Evolutionary conservation across 2,888 invertebrate species (phyloP), one percentile per base, ranked within the genome.

Genomic region (Elaeidobius kamerunicus): DNA sequence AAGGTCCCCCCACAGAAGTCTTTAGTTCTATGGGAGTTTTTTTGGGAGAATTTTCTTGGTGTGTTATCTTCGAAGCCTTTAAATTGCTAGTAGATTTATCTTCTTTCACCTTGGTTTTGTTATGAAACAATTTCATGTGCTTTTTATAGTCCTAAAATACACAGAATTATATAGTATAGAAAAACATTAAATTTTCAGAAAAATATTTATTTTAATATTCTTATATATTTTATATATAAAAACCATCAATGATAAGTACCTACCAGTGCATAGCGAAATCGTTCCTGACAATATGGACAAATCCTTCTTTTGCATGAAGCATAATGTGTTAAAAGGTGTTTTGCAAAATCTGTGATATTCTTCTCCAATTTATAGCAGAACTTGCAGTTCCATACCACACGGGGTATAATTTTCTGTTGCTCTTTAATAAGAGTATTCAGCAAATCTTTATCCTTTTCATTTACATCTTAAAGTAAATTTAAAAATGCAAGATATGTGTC

Each of bases 261-360:
- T 45, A 47, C 56, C 43, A 18, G 15, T 18, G 16, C 35, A 40
- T 54, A 54, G 12, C 55, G 42, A 59, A 70, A 72, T 5, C 60
- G 58, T 12, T 62, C 45, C 28, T 67, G 66, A 55, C 71, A 71
- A 47, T 64, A 52, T 36, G 65, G 61, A 52, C 71, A 72, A 32
- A 51, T 58, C 55, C 62, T 69, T 38, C 59, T 61, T 15, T 63
- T 34, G 47, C 66, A 64, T 19, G 57, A 51, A 46, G 65, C 65
- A 57, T 75, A 75, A 63, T 76, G 76, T 19, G 68, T 67, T 55
- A 72, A 65, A 32, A 76, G 63, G 62, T 77, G 76, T 42, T 64
- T 65, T 2, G 76, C 75, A 65, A 75, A 76, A 28, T 63, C 61
- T 18, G 69, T 68, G 4, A 76, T 67, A 51, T 69, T 69, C 17